A percentile compares a stretch with the other conserved stretches of the same genome.
These are phyloP conservation scores for Sula dactylatra DNA, from an alignment of 2,113 vertebrate genomes.

Conservation along the genomic window DNA sequence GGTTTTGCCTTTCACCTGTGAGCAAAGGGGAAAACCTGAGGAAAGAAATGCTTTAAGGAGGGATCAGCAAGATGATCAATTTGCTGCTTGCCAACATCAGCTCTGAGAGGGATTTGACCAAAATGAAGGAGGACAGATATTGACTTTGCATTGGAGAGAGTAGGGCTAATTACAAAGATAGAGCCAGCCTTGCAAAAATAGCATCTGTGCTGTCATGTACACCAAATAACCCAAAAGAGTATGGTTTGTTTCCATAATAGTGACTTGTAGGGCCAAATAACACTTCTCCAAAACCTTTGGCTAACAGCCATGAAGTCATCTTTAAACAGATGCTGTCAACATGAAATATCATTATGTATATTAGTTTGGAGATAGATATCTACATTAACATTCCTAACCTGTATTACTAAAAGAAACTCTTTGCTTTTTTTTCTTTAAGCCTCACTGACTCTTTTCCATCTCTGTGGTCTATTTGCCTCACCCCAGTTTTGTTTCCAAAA, in stretches of 20 bases:
- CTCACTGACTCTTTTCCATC: background rate
- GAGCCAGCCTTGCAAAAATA: background rate
- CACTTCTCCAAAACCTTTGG: background rate
- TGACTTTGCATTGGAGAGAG: background rate
- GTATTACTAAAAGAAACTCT: background rate
- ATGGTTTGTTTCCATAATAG: background rate
- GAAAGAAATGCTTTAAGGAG: background rate
- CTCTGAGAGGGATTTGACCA: background rate
- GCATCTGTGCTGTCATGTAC: background rate
- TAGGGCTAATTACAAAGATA: background rate
- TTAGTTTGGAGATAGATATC: background rate
- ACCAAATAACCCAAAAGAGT: background rate
- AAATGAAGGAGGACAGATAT: background rate
- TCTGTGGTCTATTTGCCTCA: background rate
- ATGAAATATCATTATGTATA: background rate
- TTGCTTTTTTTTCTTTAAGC: background rate
- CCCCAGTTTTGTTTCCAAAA: background rate
- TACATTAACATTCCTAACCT: background rate
- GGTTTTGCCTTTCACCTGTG: background rate
- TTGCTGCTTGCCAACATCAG: background rate
- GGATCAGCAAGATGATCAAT: background rate
- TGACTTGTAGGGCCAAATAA: background rate
- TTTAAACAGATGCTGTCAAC: background rate
- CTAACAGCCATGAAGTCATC: background rate
- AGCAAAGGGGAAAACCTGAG: background rate